These are phyloP conservation scores for Pseudocheirus occidentalis DNA, from an alignment of 2,797 vertebrate species.

Conservation along the genomic window DNA sequence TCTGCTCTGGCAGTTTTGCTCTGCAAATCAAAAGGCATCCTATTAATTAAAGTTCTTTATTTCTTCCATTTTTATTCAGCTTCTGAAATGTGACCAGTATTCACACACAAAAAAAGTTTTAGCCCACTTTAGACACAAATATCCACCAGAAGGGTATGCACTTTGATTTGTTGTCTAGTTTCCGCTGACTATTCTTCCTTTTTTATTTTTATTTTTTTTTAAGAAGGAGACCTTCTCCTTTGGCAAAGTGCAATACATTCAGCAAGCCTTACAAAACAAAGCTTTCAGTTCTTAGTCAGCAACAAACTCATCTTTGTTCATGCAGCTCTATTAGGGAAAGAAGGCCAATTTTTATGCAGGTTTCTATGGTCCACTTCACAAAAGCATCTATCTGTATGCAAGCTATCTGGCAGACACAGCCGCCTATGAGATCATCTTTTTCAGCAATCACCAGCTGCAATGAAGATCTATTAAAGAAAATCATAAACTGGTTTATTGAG, in stretches of 20 bases:
- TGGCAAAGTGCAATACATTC: conserved; percentile 86
- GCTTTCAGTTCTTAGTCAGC: conserved; percentile 88
- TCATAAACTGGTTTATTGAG: conserved; percentile 85
- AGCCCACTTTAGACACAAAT: conserved; percentile 82
- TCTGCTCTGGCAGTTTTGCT: conserved; percentile 91
- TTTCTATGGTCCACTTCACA: conserved; percentile 88
- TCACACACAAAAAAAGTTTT: conserved; percentile 73
- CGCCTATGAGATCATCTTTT: conserved; percentile 87
- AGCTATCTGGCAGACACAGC: conserved; percentile 85
- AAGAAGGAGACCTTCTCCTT: conserved; percentile 82
- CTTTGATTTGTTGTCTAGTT: conserved; percentile 84
- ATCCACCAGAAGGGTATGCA: conserved; percentile 79
- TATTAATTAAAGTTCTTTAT: conserved; percentile 89
- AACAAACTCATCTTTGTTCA: conserved; percentile 92
- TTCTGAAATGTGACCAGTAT: conserved; percentile 89
- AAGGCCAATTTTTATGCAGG: conserved; percentile 90
- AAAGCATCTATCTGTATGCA: conserved; percentile 88
- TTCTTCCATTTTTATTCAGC: conserved; percentile 91
- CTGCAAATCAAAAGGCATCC: conserved; percentile 92
- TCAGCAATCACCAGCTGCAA: conserved; percentile 84
- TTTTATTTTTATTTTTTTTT: conserved; percentile 49
- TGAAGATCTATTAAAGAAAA: conserved; percentile 82
- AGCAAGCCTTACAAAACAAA: conserved; percentile 88
- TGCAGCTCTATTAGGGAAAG: conserved; percentile 87
- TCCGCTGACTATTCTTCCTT: conserved; percentile 79